A percentile compares a stretch with the other conserved stretches of the same genome.
phyloP scores from a whole-genome alignment of 2,113 vertebrate species.

The Leptosomus discolor region DNA sequence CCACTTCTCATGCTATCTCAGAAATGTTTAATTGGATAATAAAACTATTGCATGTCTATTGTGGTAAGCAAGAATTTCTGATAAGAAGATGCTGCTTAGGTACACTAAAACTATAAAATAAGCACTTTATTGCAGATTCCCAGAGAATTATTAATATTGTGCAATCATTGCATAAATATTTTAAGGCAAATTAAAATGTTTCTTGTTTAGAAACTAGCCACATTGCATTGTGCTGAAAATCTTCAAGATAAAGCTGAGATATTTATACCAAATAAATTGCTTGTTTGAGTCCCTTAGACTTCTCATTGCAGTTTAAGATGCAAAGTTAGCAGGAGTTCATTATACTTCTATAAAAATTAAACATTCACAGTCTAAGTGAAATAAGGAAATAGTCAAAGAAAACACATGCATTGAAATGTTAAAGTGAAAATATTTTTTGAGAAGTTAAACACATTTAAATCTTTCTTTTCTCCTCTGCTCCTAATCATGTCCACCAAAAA shows the following conservation, averaged over 20 bases:
- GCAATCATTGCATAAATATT: neutral
- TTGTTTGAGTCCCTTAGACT: neutral
- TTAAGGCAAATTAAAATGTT: neutral
- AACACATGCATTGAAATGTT: neutral
- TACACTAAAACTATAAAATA: neutral
- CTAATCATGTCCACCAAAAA: neutral
- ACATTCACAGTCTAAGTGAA: neutral
- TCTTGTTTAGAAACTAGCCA: neutral
- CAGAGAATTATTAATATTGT: neutral
- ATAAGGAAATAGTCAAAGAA: neutral
- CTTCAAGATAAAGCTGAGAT: neutral
- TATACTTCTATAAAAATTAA: neutral
- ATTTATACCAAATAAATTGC: neutral
- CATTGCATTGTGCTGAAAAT: neutral
- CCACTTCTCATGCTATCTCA: neutral
- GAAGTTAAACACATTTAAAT: neutral
- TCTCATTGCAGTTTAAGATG: neutral
- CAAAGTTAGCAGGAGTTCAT: neutral
- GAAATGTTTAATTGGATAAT: neutral
- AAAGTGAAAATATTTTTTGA: neutral
- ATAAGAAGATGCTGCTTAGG: neutral
- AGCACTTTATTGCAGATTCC: neutral
- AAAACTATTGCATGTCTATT: neutral
- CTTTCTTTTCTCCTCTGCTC: neutral
- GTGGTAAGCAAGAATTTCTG: neutral